Evolutionary conservation across 2,113 vertebrate genomes (phyloP).

Genomic region (Carlito syrichta): DNA sequence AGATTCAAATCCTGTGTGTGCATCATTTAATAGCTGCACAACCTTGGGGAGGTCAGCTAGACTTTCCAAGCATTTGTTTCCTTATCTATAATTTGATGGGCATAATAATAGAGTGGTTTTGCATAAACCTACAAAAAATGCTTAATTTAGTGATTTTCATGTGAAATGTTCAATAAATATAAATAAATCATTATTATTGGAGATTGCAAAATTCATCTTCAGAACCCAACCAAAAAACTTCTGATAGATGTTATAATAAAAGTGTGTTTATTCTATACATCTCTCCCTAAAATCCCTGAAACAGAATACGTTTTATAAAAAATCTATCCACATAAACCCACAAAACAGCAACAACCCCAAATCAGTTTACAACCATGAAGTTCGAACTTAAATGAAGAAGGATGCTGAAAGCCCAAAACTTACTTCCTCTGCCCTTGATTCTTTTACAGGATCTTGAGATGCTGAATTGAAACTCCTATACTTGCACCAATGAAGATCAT

Average conservation of each 20-base stretch:
- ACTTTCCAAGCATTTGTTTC: not conserved
- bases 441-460: not conserved
- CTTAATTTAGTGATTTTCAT: not conserved
- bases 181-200: not conserved
- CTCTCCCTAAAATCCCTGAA: not conserved
- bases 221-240: not conserved
- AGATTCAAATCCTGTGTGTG: not conserved
- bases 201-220: not conserved
- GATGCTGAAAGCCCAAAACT: not conserved
- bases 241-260: not conserved
- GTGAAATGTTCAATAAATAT: not conserved
- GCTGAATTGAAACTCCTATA: not conserved
- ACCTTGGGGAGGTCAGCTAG: not conserved
- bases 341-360: not conserved
- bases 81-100: not conserved
- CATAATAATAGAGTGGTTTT: not conserved
- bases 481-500: not conserved
- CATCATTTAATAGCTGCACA: not conserved
- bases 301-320: not conserved
- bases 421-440: not conserved
- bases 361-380: not conserved
- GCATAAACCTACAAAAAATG: not conserved
- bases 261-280: not conserved
- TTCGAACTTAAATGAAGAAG: not conserved
- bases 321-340: not conserved